These are phyloP conservation scores for Chitala chitala DNA, from an alignment of 2,113 vertebrate species.

Conservation along the genomic window DNA sequence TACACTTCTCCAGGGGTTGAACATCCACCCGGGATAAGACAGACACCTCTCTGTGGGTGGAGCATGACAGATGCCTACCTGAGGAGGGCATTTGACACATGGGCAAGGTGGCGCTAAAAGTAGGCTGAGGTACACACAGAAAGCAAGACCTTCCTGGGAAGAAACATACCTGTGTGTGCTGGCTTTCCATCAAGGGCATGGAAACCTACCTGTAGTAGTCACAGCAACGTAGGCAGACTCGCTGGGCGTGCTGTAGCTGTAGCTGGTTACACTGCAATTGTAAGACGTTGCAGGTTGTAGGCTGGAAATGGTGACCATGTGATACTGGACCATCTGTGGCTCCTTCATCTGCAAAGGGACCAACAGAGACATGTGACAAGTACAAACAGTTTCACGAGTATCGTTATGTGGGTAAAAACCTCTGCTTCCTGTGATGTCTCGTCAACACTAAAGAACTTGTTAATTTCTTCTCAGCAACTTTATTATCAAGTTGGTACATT, in stretches of 20 bases:
- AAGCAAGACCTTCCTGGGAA: too few species aligned
- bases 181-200: not conserved
- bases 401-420: not conserved
- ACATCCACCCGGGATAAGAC: too few species aligned
- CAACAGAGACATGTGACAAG: not conserved
- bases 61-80: too few species aligned
- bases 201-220: constrained; percentile 74
- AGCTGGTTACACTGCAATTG: constrained; percentile 85
- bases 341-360: constrained; percentile 54
- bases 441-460: too few species aligned
- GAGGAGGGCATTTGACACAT: too few species aligned
- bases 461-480: not conserved
- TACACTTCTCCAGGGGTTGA: too few species aligned
- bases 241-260: constrained; percentile 84
- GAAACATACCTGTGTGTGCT: not conserved
- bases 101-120: too few species aligned
- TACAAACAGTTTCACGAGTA: too few species aligned
- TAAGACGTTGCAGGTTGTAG: constrained; percentile 78
- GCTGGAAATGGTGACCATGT: constrained; percentile 75
- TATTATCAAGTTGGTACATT: too few species aligned
- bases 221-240: constrained; percentile 71
- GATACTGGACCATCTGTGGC: constrained; percentile 70
- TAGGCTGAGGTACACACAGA: too few species aligned
- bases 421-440: not conserved
- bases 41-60: too few species aligned